phyloP scores from a whole-genome alignment of 2,888 invertebrate genomes.

The Mechanitis messenoides region DNA sequence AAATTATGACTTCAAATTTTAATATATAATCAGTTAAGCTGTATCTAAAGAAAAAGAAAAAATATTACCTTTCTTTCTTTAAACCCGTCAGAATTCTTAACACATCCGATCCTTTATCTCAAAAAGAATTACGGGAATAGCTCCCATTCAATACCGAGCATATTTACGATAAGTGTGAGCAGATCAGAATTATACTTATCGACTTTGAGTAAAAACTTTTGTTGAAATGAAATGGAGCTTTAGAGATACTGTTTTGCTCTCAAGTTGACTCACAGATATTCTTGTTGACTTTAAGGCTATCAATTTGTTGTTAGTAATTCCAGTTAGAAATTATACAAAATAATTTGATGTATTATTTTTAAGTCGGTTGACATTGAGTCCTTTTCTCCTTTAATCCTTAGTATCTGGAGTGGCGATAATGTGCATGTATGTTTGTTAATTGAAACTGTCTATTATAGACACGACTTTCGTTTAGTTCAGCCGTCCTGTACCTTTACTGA shows the following conservation, averaged over 20 bases:
- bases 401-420: no score
- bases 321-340: no score
- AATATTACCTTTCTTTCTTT: not conserved
- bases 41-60: not conserved
- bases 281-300: not conserved
- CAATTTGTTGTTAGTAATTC: no score
- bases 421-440: no score
- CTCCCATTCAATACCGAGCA: slow-evolving; percentile 4
- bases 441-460: no score
- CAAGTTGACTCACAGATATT: not conserved
- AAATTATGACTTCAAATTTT: not conserved
- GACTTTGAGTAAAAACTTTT: slow-evolving; percentile 7
- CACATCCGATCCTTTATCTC: slow-evolving; percentile 10
- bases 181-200: slow-evolving; percentile 16
- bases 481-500: no score
- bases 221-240: not conserved
- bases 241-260: not conserved
- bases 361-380: no score
- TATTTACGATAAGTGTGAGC: slow-evolving; percentile 16
- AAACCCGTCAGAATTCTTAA: not conserved
- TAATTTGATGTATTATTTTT: no score
- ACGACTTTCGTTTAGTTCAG: no score
- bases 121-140: slow-evolving; percentile 8
- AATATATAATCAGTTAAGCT: not conserved
- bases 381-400: no score